Percentiles rank a stretch among this genome's conserved stretches.
phyloP scores from a whole-genome alignment of 2,797 vertebrate genomes.

The Emys orbicularis region DNA sequence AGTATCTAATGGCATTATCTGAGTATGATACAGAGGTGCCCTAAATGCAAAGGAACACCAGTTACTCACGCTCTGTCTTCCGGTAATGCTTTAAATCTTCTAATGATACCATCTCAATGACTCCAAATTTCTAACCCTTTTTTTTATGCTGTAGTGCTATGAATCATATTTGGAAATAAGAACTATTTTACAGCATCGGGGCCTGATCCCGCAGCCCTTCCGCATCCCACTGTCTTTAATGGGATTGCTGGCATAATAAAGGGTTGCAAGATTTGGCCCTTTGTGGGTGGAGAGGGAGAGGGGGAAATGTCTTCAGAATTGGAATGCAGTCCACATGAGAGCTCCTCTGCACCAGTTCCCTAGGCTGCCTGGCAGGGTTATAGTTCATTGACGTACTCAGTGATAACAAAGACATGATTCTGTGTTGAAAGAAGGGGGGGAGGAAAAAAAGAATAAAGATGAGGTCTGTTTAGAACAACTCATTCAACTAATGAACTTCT shows the following conservation, averaged over 20 bases:
- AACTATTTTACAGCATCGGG: background rate
- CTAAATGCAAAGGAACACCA: background rate
- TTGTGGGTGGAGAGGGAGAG: background rate
- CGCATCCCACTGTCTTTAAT: too few relatives aligned
- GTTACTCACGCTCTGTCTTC: background rate
- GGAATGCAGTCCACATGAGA: background rate
- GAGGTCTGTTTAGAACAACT: constrained; percentile 47
- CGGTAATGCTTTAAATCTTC: constrained; percentile 18
- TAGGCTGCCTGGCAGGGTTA: background rate
- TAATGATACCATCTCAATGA: background rate
- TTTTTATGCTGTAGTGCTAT: constrained; percentile 17
- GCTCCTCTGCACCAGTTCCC: background rate
- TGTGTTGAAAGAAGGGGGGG: constrained; percentile 57
- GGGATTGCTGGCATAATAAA: background rate
- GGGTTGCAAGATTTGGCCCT: background rate
- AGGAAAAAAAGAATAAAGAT: constrained; percentile 44
- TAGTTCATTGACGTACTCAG: constrained; percentile 41
- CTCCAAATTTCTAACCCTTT: background rate
- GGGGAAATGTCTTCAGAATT: background rate
- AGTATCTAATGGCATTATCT: background rate
- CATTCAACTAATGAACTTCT: constrained; percentile 68
- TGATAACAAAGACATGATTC: constrained; percentile 75
- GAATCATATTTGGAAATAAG: background rate
- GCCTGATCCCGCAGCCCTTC: background rate
- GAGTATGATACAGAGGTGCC: background rate